Base-by-base conservation (phyloP, 2,888 invertebrate species). In the Agrochola litura region DNA sequence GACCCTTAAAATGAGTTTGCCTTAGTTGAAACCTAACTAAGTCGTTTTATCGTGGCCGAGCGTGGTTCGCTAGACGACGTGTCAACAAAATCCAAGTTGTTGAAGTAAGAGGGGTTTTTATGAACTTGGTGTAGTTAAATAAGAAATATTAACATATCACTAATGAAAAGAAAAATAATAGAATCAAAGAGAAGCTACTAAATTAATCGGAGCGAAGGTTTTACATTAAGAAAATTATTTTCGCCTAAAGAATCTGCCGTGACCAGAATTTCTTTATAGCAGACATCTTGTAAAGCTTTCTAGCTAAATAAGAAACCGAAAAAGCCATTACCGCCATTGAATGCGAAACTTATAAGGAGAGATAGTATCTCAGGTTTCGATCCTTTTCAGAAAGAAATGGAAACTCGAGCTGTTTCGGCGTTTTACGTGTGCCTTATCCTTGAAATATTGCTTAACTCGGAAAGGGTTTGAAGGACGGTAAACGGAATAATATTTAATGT, bases 1-100 rank as follows among this genome's bases (percentile, higher is more conserved):
- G 78, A 86, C 84, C 89, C 88, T 66, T 61, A 73, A 81, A 87
- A 84, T 73, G 83, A 86, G 84, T 78, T 84, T 77, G 65, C 73
- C 68, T 74, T 66, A 64, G 72, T 75, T 79, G 76, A 84, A 78
- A 75, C 82, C 72, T 71, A 74, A 72, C 56, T 78, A 82, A 85
- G 81, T 81, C 83, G 77, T 72, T 86, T 89, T 86, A 87, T 74
- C 80, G 67, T 61, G 63, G 37, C 68, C 58, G 37, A 77, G 77
- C 64, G 61, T 76, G 74, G 66, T 73, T 58, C 52, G 6, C 64
- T 52, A 10, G 61, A 60, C 49, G 60, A 49, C 64, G 77, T 63
- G 72, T 76, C 66, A 66, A 77, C 66, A 69, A 76, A 73, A 76
- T 79, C 46, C 12, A 61, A 77, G 61, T 43, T 73, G 22, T 22